A percentile compares a stretch with the other conserved stretches of the same genome.
Evolutionary conservation across 2,797 vertebrate species (phyloP).

Genomic region (Semaprochilodus insignis): DNA sequence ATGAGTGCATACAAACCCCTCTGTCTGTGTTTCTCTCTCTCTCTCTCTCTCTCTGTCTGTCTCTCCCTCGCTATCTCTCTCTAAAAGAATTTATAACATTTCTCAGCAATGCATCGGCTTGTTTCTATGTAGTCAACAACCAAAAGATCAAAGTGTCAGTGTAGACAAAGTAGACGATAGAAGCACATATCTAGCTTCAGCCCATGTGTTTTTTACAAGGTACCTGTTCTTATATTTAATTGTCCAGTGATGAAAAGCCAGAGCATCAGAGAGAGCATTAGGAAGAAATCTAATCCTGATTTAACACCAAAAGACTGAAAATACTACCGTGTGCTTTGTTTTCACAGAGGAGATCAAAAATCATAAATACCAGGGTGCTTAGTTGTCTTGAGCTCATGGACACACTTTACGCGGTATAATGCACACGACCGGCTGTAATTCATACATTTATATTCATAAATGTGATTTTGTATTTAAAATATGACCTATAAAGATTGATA

Average conservation of each 20-base stretch:
- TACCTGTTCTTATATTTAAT: too few species aligned
- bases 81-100: conserved; percentile 22
- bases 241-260: not conserved
- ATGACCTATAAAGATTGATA: conserved; percentile 81
- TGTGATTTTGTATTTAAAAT: conserved; percentile 83
- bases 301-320: conserved; percentile 61
- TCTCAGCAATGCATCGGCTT: conserved; percentile 1
- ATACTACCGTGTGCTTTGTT: conserved; percentile 61
- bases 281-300: conserved; percentile 13
- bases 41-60: conserved; percentile 9
- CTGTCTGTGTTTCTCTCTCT: not conserved
- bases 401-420: conserved; percentile 74
- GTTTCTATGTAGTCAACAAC: conserved; percentile 25
- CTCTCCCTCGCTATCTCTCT: not conserved
- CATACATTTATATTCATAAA: conserved; percentile 81
- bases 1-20: conserved; percentile 46
- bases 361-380: conserved; percentile 75
- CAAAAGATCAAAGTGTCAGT: conserved; percentile 21
- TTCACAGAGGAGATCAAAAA: conserved; percentile 70
- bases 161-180: not conserved
- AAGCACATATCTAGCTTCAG: not conserved
- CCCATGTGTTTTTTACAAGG: not conserved
- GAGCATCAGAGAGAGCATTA: not conserved
- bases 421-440: conserved; percentile 74
- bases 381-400: conserved; percentile 72